phyloP scores from a whole-genome alignment of 2,797 vertebrate genomes.

The Psittacula echo region DNA sequence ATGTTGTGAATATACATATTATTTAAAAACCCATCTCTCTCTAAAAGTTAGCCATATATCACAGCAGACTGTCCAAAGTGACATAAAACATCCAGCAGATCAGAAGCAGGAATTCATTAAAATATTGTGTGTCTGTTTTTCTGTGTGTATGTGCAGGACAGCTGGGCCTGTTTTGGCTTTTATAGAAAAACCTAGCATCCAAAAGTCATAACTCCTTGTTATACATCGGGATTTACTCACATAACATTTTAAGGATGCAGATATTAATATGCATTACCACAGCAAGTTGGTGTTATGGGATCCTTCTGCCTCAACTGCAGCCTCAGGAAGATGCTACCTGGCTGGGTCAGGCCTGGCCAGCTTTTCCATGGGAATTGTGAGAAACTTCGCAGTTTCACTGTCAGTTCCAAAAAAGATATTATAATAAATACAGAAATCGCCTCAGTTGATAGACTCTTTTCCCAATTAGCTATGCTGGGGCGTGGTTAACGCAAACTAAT shows the following conservation, averaged over 20 bases:
- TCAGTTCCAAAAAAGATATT: background rate
- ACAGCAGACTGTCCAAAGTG: background rate
- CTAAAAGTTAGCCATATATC: background rate
- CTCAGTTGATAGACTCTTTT: slow-evolving; percentile 24
- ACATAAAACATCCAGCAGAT: background rate
- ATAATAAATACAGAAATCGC: background rate
- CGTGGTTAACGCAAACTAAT: slow-evolving; percentile 72
- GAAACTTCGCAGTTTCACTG: background rate
- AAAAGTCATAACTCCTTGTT: slow-evolving; percentile 11
- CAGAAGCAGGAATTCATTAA: background rate
- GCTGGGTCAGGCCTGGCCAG: background rate
- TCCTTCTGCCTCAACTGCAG: background rate
- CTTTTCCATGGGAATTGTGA: background rate
- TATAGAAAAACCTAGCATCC: slow-evolving; percentile 3
- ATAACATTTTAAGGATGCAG: background rate
- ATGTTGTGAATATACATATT: background rate
- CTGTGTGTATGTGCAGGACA: background rate
- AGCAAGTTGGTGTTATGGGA: rapidly evolving
- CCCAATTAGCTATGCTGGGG: slow-evolving; percentile 65
- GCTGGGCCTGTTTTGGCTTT: slow-evolving; percentile 53
- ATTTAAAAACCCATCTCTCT: background rate
- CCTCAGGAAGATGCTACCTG: rapidly evolving
- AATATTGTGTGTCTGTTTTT: slow-evolving; percentile 9
- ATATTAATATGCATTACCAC: background rate
- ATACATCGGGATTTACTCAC: background rate